These are phyloP conservation scores for Pseudopleuronectes americanus DNA, from an alignment of 2,797 vertebrate species.

Conservation along the genomic window DNA sequence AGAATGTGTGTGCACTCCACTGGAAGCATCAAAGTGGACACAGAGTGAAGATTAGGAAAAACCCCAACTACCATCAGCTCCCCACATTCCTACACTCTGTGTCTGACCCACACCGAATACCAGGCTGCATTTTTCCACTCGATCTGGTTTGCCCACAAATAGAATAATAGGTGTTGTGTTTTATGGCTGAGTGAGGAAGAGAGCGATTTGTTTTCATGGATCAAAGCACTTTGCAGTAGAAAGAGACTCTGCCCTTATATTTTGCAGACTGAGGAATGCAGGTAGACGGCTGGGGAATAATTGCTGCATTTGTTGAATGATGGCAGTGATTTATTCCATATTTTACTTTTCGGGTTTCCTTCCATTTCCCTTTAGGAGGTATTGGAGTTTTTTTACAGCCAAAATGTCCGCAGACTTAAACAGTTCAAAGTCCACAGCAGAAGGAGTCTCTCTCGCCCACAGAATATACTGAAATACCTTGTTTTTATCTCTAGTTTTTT, in stretches of 20 bases:
- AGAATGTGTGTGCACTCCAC: slow-evolving; percentile 19
- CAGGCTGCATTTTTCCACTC: slow-evolving; percentile 51
- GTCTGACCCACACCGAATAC: slow-evolving; percentile 63
- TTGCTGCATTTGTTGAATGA: slow-evolving; percentile 2
- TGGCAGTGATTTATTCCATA: slow-evolving; percentile 5
- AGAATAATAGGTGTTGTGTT: slow-evolving; percentile 58
- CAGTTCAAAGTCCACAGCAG: too few species aligned
- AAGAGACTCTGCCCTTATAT: background rate
- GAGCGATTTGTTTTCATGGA: slow-evolving; percentile 30
- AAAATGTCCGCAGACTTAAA: too few species aligned
- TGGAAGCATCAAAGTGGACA: slow-evolving; percentile 26
- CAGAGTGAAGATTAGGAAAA: slow-evolving; percentile 40
- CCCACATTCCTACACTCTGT: slow-evolving; percentile 54
- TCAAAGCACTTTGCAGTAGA: slow-evolving; percentile 5
- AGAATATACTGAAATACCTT: too few species aligned
- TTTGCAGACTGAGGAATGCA: slow-evolving; percentile 2
- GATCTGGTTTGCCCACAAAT: slow-evolving; percentile 59
- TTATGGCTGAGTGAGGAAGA: slow-evolving; percentile 17
- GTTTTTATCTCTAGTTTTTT: too few species aligned
- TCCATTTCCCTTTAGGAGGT: too few species aligned
- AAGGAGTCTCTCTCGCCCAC: too few species aligned
- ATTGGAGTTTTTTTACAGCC: too few species aligned
- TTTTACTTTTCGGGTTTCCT: too few species aligned
- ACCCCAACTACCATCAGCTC: slow-evolving; percentile 30
- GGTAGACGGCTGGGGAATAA: slow-evolving; percentile 4